phyloP scores from a whole-genome alignment of 2,888 invertebrate genomes.

The Dynastes maya region DNA sequence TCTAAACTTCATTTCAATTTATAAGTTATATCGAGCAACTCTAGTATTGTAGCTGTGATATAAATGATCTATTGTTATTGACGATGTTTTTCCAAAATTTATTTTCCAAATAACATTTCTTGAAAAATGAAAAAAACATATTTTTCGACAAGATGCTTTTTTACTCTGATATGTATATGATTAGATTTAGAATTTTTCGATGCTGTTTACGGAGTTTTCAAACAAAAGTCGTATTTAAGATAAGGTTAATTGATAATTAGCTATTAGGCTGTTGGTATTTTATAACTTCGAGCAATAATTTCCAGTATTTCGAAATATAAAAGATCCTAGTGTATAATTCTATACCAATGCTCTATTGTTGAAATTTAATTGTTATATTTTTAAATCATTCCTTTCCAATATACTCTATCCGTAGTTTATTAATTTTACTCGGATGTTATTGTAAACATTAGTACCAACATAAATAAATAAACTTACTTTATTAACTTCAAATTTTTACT shows the following conservation, averaged over 20 bases:
- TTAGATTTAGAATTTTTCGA: background rate
- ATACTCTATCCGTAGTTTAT: too few species aligned
- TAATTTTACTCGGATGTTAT: too few species aligned
- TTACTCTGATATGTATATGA: background rate
- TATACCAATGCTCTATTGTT: too few species aligned
- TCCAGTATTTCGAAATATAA: constrained; percentile 8
- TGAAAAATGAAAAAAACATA: background rate
- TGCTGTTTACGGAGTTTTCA: background rate
- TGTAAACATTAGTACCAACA: too few species aligned
- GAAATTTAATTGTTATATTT: too few species aligned
- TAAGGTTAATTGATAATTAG: background rate
- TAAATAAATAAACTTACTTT: too few species aligned
- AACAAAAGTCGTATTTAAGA: background rate
- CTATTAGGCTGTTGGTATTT: background rate
- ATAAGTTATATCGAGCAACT: background rate
- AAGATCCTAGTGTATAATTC: too few species aligned
- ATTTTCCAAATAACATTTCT: background rate
- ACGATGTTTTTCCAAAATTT: background rate
- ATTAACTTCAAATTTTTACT: too few species aligned
- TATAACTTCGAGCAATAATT: constrained; percentile 9
- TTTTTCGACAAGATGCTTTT: background rate
- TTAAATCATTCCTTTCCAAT: too few species aligned
- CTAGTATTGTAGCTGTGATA: constrained; percentile 6
- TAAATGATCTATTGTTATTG: background rate
- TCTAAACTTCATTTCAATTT: too few species aligned